phyloP scores from a whole-genome alignment of 2,113 vertebrate species.

The Upupa epops region DNA sequence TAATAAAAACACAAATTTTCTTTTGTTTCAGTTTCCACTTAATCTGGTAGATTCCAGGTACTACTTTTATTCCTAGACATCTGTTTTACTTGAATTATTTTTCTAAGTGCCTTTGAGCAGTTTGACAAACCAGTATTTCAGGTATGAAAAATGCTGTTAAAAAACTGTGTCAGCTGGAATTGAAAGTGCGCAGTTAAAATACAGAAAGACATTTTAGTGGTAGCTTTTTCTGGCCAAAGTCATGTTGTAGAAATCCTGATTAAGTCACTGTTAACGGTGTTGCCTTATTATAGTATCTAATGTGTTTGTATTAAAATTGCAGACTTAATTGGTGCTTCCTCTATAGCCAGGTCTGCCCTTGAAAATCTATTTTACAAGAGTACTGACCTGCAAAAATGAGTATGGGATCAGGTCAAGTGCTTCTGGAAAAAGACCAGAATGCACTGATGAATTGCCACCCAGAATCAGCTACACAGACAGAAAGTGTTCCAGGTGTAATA shows the following conservation, averaged over 20 bases:
- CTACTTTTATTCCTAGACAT: not conserved
- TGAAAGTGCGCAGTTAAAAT: not conserved
- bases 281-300: constrained; percentile 83
- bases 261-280: not conserved
- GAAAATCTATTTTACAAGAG: not conserved
- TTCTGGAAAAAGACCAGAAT: not conserved
- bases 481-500: not conserved
- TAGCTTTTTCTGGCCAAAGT: not conserved
- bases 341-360: not conserved
- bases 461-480: not conserved
- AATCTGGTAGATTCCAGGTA: not conserved
- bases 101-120: not conserved
- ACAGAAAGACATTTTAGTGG: not conserved
- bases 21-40: not conserved
- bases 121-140: not conserved
- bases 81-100: not conserved
- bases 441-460: not conserved
- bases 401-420: not conserved
- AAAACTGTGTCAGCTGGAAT: not conserved
- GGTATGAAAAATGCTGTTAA: not conserved
- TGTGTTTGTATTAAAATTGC: constrained; percentile 47
- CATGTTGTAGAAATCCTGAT: not conserved
- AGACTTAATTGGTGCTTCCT: constrained; percentile 10
- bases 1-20: not conserved
- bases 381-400: not conserved